Evolutionary conservation across 2,113 vertebrate species (phyloP), one percentile per base, ranked within the genome.

Genomic region (Desmodus rotundus): DNA sequence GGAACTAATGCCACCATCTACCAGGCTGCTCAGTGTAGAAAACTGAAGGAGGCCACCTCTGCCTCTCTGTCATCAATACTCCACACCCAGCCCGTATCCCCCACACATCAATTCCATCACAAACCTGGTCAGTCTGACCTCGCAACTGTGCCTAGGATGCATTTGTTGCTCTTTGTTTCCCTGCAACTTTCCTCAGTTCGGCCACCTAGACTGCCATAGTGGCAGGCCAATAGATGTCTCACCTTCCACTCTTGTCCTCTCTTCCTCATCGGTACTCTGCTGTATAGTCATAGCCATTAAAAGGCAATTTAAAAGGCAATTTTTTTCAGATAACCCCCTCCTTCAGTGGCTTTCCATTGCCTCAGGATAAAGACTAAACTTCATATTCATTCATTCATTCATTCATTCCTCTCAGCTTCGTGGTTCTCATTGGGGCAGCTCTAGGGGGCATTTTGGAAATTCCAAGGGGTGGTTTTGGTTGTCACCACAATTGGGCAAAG

Each of bases 21-120:
- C 50, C 33, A 36, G 47, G 22, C 6, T 89, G 54, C 50, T 77
- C n/a, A 28, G 16, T 16, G 56, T 31, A 65, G 83, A 36, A 67
- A 43, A 45, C 20, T 36, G 73, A 33, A 17, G 24, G 19, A 77
- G 54, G 36, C 14, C 56, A 17, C 63, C 31, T 67, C 52, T 58
- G 58, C 43, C 10, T 63, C 50, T 56, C 50, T 2, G 1, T 45
- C 10, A 63, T 26, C 76, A 33, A 65, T 10, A 12, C 1, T 47
- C 4, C 41, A 22, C 5, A 16, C n/a, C 14, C 15, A 58, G 28
- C 33, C 38, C 28, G 33, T 0, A 0, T 9, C 26, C 7, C 33
- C 26, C 19, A 8, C 20, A 17, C 33, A 41, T 41, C 50, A 83
- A 61, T 16, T 38, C 36, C 2, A 41, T 50, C 56, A 58, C 16